Conservation (phyloP, 2,797 vertebrate species). For the Mus caroli region DNA sequence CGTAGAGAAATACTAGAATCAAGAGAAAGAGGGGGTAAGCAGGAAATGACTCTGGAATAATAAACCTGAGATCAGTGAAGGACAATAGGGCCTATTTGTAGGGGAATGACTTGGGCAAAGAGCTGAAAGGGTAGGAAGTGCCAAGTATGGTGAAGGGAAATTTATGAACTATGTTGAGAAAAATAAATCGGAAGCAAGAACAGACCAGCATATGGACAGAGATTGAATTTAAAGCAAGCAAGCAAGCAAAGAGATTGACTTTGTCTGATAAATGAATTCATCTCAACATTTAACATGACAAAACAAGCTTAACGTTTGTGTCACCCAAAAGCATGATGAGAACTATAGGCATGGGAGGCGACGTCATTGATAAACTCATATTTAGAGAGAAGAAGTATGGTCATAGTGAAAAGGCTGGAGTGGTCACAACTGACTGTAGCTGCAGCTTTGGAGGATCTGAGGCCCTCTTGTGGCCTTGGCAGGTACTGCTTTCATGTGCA, state of each 20-base stretch:
- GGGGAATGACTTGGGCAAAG: slow-evolving; percentile 20
- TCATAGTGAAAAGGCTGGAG: not conserved
- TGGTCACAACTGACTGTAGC: not conserved
- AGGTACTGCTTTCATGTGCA: not conserved
- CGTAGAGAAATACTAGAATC: not conserved
- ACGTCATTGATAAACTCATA: not conserved
- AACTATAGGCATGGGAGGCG: not conserved
- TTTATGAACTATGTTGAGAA: not conserved
- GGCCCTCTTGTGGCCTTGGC: not conserved
- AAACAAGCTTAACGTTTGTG: slow-evolving; percentile 17
- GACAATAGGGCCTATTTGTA: not conserved
- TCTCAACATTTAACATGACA: not conserved
- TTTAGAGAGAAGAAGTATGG: not conserved
- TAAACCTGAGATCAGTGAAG: not conserved
- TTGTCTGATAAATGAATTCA: slow-evolving; percentile 40
- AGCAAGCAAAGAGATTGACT: not conserved
- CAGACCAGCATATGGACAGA: not conserved
- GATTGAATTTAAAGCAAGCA: not conserved
- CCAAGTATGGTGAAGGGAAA: not conserved
- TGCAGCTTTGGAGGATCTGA: not conserved
- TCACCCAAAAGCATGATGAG: not conserved
- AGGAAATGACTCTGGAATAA: not conserved
- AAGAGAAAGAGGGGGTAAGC: not conserved
- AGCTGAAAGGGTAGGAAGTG: not conserved
- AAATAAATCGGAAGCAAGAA: slow-evolving; percentile 29